Base-by-base conservation (phyloP, 2,113 vertebrate genomes). In the Oophaga pumilio region DNA sequence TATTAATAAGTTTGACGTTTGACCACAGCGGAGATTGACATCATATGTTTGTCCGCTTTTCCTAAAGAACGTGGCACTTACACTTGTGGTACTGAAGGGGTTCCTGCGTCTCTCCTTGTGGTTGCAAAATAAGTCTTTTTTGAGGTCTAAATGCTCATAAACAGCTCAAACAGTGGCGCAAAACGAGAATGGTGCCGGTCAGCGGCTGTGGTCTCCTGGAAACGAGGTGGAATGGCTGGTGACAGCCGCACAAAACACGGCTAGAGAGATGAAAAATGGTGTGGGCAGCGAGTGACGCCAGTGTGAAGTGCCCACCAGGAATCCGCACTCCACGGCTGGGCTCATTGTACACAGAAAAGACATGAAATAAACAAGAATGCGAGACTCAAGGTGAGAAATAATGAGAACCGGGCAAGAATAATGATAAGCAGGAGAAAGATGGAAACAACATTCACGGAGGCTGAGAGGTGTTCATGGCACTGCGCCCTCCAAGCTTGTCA, bases 261-360 rank as follows among this genome's bases (percentile, higher is more conserved):
- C 43, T n/a, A 53, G 50, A 52, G 22, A 20, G 6, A 9, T 11
- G 76, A 8, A n/a, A 15, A 53, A 56, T 15, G 26, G 50, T 77
- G 76, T 77, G 76, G 43, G 76, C 76, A 77, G 50, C n/a, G 49
- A 24, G 76, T 53, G 76, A n/a, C 49, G 52, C 13, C 49, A 76
- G 73, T 12, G 6, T 56, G 76, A 53, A 77, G 76, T 24, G 50
- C 76, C 76, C 76, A 52, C 76, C 76, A 53, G 76, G 76, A 53
- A 9, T 22, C 52, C 2, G 20, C 49, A 2, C 13, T 52, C 50
- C 76, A 77, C 50, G 4, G 49, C 76, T 56, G 52, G 1, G 76
- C 49, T 77, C 50, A 77, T 77, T 77, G 56, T 77, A 77, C 56
- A 77, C 24, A 77, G 49, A 22, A 52, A 20, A 77, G n/a, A 52